Base-by-base conservation (phyloP, 1,140 invertebrate genomes). In the Panagrolaimus sp. region DNA sequence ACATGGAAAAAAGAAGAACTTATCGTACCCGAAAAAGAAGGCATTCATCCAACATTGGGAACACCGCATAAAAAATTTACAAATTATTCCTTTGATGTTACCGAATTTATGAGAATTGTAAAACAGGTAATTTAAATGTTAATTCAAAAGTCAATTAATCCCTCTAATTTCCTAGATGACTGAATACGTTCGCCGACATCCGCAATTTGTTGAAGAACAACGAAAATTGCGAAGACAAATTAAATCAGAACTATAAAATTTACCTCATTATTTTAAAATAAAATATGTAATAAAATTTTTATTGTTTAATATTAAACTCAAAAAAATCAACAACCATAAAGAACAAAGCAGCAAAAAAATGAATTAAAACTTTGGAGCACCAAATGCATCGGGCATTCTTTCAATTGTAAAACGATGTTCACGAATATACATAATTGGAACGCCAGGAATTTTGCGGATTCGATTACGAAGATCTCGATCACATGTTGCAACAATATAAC, bases 401-500 rank as follows among this genome's bases (percentile, higher is more conserved):
- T 98, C 95, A 79, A 98, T 96, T 0, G 92, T 91, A 80, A 92
- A 98, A 76, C 90, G 91, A 85, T 94, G 92, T 70, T 94, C 89
- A 8, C 90, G 88, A 64, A 75, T 70, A 47, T 75, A 75, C 94
- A 99, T 96, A 65, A 99, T 96, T 0, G 96, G 96, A 1, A 99
- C 94, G 63, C 96, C 96, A 0, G 96, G 94, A 80, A 99, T 94
- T 87, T 99, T 98, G 68, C 96, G 86, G 68, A 99, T 94, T 83
- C 96, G 88, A 80, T 92, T 87, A 84, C 96, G 96, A 38, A 99
- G 86, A 86, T 97, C 96, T 84, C 92, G 95, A 85, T 99, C 96
- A 87, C 96, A 97, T 2, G 96, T 98, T 8, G 93, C 96, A 17
- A 99, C 94, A 77, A 99, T 98, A 83, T 97, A 99, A 86, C 95